Conservation (phyloP, 1,140 invertebrate species). For the Drosophila parvula region DNA sequence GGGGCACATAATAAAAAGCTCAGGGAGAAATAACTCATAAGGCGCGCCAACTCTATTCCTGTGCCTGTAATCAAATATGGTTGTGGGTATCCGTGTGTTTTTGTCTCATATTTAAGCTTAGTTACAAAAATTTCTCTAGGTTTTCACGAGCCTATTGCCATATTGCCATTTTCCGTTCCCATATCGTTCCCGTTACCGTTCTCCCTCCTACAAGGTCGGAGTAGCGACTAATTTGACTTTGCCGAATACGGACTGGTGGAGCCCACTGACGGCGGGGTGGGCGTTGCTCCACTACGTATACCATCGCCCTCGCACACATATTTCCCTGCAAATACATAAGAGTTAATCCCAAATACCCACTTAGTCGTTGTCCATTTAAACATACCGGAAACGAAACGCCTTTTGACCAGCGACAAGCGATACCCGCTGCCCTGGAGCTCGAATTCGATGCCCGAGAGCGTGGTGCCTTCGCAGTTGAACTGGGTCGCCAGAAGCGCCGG, state of each 20-base stretch:
- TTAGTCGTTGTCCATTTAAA: neutral
- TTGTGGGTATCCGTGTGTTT: conserved; percentile 17
- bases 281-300: conserved; percentile 77
- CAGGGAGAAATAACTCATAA: conserved; percentile 37
- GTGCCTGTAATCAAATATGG: conserved; percentile 30
- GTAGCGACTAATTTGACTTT: conserved; percentile 74
- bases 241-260: conserved; percentile 83
- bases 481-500: conserved; percentile 94
- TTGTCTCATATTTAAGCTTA: conserved; percentile 45
- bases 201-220: neutral
- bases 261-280: conserved; percentile 84
- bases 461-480: conserved; percentile 97
- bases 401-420: conserved; percentile 96
- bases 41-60: conserved; percentile 36
- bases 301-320: conserved; percentile 95
- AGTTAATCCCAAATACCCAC: neutral
- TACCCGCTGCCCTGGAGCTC: conserved; percentile 95
- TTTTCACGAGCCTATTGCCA: conserved; percentile 71
- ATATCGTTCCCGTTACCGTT: conserved; percentile 12
- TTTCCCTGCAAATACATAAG: conserved; percentile 86
- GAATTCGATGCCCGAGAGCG: conserved; percentile 96
- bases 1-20: conserved; percentile 53
- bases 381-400: conserved; percentile 96
- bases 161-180: conserved; percentile 53
- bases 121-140: conserved; percentile 69